Evolutionary conservation across 2,888 invertebrate genomes (phyloP).

Genomic region (Drosophila demipolita): DNA sequence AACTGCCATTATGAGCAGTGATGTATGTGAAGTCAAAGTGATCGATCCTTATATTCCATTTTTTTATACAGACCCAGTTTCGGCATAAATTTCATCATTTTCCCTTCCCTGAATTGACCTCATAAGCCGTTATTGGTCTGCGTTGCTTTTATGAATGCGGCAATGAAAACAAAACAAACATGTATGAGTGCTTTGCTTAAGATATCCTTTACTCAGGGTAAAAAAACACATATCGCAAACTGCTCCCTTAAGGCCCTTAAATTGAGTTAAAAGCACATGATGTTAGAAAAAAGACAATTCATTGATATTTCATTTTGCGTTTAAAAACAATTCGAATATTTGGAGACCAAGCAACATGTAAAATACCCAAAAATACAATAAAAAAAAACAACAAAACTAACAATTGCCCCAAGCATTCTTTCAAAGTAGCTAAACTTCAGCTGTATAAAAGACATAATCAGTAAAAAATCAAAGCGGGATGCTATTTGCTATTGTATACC

Average conservation of each 20-base stretch:
- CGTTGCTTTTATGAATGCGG: not conserved
- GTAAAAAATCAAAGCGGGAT: conserved; percentile 22
- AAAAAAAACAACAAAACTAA: not conserved
- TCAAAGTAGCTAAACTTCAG: not conserved
- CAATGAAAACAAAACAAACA: not conserved
- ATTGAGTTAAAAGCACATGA: not conserved
- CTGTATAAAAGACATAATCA: conserved; percentile 33
- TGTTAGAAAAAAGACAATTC: not conserved
- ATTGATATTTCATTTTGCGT: not conserved
- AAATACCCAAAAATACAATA: conserved; percentile 2
- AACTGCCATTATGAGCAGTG: not conserved
- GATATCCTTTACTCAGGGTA: not conserved
- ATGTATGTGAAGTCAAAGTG: not conserved
- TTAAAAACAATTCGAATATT: not conserved
- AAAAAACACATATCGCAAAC: not conserved
- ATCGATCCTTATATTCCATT: not conserved
- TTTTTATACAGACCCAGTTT: not conserved
- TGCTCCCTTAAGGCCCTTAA: not conserved
- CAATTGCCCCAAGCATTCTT: conserved; percentile 16
- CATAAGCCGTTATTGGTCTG: not conserved
- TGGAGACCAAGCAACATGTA: conserved; percentile 21
- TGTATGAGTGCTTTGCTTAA: not conserved
- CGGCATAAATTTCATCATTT: not conserved
- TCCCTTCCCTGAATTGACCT: not conserved
- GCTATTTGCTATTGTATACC: not conserved